Percentiles rank a stretch among this genome's conserved stretches.
These are phyloP conservation scores for Balearica regulorum DNA, from an alignment of 2,797 vertebrate species.

Conservation along the genomic window DNA sequence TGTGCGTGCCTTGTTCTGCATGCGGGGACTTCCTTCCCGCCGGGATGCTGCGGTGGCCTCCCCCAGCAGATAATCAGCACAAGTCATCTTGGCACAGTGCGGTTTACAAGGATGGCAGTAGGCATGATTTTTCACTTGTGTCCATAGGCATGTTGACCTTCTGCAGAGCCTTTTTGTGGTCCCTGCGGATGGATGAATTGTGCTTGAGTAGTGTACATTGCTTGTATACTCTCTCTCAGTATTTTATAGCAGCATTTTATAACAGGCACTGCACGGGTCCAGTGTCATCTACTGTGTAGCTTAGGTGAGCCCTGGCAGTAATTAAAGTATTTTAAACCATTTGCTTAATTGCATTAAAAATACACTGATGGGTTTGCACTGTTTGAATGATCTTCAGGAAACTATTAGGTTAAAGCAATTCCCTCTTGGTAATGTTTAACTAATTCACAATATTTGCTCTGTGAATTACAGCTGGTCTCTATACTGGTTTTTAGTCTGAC, in stretches of 20 bases:
- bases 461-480: background rate
- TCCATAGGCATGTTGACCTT: background rate
- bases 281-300: background rate
- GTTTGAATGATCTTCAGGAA: conserved; percentile 17
- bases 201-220: background rate
- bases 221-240: background rate
- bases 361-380: background rate
- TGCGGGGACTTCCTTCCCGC: background rate
- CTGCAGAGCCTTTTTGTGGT: background rate
- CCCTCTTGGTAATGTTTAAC: background rate
- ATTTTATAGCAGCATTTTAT: background rate
- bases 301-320: background rate
- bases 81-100: background rate
- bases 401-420: background rate
- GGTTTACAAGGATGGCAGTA: background rate
- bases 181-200: background rate
- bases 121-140: background rate
- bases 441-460: background rate
- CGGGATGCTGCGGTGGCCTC: background rate
- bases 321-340: conserved; percentile 18
- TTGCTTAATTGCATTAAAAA: conserved; percentile 9
- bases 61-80: background rate
- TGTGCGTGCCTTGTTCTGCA: background rate
- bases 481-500: background rate
- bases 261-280: background rate